Evolutionary conservation across 2,113 vertebrate species (phyloP), one percentile per base, ranked within the genome.

Genomic region (Neodontobutis hainanensis): DNA sequence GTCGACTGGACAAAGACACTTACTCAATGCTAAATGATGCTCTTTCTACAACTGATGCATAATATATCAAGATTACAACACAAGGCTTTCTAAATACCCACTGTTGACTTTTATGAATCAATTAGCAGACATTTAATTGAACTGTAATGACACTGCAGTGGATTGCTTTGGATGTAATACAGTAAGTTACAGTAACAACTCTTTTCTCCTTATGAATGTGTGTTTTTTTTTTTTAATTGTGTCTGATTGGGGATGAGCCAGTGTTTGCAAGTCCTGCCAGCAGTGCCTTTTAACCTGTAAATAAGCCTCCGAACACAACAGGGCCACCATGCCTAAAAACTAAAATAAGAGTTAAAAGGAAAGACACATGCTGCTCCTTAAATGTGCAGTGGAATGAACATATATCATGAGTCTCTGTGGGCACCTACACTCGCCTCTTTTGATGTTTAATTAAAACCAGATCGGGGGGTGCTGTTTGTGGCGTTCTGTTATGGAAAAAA

Each of bases 401-500:
- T 64, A 57, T 65, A 82, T 81, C 78, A 73, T 80, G 65, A 57
- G 81, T 80, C 85, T 84, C 82, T 70, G 68, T 77, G 82, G 80
- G 85, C 77, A 78, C 81, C 82, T 71, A 63, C 32, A 70, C 73
- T 68, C 15, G 40, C 47, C 60, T 72, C 84, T 70, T 92, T 88
- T 91, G 90, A 93, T 91, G 92, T 92, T 92, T 92, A 92, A 92
- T 92, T 92, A 91, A 92, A 91, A 85, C 74, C 5, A 60, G 78
- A 77, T 70, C 35, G 19, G 11, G 48, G 6, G 62, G 56, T 44
- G 46, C 64, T 35, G 34, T 81, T 77, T 5, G 55, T 60, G 55
- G 59, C 11, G 15, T 34, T 82, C 68, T 70, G 83, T 84, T 88
- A 83, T 85, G 75, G 62, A 84, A 82, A 85, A 83, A 87, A 88